Conservation (phyloP, 2,113 vertebrate species). For the Rana temporaria region DNA sequence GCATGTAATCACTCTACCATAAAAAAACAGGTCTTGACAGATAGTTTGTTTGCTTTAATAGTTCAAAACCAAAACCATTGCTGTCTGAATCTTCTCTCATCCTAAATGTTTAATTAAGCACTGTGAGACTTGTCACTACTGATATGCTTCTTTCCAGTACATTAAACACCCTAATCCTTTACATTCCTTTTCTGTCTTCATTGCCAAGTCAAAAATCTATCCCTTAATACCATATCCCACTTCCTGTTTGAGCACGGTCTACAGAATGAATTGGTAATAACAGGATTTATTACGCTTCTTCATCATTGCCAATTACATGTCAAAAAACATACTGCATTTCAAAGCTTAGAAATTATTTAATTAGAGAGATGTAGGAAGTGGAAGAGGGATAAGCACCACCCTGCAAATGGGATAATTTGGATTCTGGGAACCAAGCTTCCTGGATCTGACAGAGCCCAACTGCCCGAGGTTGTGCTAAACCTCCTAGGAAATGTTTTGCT, state of each 20-base stretch:
- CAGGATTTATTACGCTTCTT: constrained; percentile 34
- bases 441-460: background rate
- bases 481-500: background rate
- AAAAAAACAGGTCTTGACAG: constrained; percentile 72
- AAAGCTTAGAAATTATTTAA: background rate
- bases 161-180: constrained; percentile 74
- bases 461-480: background rate
- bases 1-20: constrained; percentile 61
- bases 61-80: constrained; percentile 63
- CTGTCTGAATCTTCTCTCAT: constrained; percentile 68
- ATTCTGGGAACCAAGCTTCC: background rate
- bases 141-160: constrained; percentile 74
- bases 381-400: background rate
- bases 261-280: constrained; percentile 40
- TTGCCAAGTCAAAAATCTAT: constrained; percentile 58
- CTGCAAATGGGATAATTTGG: background rate
- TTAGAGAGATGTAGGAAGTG: background rate
- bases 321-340: constrained; percentile 13
- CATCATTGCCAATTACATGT: constrained; percentile 44
- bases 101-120: constrained; percentile 77
- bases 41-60: constrained; percentile 73
- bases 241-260: constrained; percentile 58
- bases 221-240: constrained; percentile 60
- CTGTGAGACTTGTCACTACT: constrained; percentile 76
- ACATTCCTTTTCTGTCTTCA: constrained; percentile 67